A percentile compares a stretch with the other conserved stretches of the same genome.
These are phyloP conservation scores for Papilio xuthus DNA, from an alignment of 1,140 invertebrate species.

Conservation along the genomic window DNA sequence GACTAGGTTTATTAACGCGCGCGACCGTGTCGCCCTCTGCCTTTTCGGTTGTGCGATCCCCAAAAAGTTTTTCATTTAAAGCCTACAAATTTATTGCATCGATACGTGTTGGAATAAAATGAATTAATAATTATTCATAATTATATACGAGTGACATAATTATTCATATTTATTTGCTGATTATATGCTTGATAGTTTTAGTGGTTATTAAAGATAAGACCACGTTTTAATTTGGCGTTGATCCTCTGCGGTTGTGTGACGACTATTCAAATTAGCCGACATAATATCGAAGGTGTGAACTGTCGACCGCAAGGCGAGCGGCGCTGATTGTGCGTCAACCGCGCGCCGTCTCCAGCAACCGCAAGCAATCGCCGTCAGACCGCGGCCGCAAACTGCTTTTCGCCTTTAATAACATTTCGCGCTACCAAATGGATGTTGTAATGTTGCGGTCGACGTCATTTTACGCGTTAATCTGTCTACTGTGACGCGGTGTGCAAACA, in stretches of 20 bases:
- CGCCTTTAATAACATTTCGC: constrained; percentile 36
- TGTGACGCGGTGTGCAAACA: neutral
- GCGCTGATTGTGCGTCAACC: constrained; percentile 36
- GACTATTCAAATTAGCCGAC: neutral
- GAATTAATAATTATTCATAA: neutral
- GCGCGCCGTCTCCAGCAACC: constrained; percentile 45
- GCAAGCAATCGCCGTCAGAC: constrained; percentile 45
- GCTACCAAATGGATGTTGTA: constrained; percentile 33
- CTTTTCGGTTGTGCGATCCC: constrained; percentile 4
- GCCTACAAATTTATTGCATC: constrained; percentile 4
- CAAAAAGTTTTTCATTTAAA: constrained; percentile 27
- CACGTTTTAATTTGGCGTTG: neutral
- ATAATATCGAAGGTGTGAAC: constrained; percentile 41
- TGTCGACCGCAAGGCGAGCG: constrained; percentile 45
- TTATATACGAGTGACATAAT: too few relatives aligned
- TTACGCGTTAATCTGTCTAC: constrained; percentile 10
- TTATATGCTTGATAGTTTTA: neutral
- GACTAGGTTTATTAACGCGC: constrained; percentile 38
- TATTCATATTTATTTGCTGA: neutral
- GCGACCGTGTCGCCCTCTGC: constrained; percentile 23
- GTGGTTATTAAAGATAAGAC: neutral
- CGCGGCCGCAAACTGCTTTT: constrained; percentile 37
- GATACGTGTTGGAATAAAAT: neutral
- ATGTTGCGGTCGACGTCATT: constrained; percentile 25
- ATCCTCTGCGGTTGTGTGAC: constrained; percentile 25